Evolutionary conservation across 2,888 invertebrate species (phyloP).

Genomic region (Ennomos quercinarius): DNA sequence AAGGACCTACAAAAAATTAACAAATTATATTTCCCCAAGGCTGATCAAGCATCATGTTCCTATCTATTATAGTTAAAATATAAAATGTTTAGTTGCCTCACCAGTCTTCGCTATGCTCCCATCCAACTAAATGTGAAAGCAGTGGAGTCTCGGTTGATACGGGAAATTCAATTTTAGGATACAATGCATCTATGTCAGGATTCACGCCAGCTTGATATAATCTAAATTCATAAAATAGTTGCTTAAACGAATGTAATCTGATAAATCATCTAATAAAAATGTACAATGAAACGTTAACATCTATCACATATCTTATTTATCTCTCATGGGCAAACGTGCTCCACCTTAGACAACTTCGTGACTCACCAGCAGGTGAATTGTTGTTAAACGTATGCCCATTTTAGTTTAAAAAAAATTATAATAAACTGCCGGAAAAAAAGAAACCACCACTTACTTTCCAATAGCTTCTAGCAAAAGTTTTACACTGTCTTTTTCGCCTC

Average conservation of each 20-base stretch:
- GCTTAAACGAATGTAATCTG: too few species aligned
- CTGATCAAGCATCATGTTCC: not conserved
- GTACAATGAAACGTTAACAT: too few species aligned
- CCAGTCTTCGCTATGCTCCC: conserved; percentile 92
- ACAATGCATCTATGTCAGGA: conserved; percentile 88
- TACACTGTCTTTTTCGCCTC: conserved; percentile 84
- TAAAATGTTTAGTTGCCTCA: conserved; percentile 35
- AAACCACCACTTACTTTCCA: conserved; percentile 78
- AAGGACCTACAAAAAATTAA: conserved; percentile 37
- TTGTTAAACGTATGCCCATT: too few species aligned
- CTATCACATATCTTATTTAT: too few species aligned
- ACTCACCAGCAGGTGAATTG: too few species aligned
- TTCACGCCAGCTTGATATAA: conserved; percentile 90
- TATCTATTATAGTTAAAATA: not conserved
- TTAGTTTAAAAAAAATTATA: too few species aligned
- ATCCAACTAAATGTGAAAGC: conserved; percentile 91
- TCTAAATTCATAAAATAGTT: conserved; percentile 61
- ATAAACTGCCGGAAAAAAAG: too few species aligned
- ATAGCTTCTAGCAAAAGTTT: conserved; percentile 71
- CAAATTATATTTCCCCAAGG: not conserved
- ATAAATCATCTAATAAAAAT: too few species aligned
- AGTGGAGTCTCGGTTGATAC: conserved; percentile 92
- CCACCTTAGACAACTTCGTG: too few species aligned
- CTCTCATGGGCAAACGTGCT: too few species aligned
- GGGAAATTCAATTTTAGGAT: conserved; percentile 89